These are phyloP conservation scores for Paradoxurus hermaphroditus DNA, from an alignment of 2,113 vertebrate genomes.

Conservation along the genomic window DNA sequence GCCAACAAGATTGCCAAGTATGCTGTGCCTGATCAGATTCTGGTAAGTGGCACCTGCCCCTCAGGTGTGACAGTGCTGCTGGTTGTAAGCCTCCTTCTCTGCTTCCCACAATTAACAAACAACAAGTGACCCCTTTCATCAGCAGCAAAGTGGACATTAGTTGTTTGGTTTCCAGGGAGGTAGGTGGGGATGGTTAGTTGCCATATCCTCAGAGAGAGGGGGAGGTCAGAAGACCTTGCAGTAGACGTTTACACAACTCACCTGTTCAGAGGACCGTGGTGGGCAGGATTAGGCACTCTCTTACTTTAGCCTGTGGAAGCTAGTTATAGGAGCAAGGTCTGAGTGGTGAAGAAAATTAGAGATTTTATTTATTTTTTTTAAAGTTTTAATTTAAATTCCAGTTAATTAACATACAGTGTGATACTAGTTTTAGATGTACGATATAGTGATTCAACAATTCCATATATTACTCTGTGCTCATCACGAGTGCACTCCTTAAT, in stretches of 20 bases:
- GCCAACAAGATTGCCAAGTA: constrained; percentile 93
- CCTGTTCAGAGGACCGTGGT: neutral
- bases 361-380: neutral
- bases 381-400: neutral
- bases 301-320: neutral
- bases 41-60: constrained; percentile 83
- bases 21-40: constrained; percentile 91
- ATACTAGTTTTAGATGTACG: neutral
- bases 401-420: neutral
- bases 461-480: neutral
- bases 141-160: neutral
- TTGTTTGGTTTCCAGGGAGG: neutral
- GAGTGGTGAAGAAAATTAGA: neutral
- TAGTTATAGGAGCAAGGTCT: neutral
- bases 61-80: fast-evolving
- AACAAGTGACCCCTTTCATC: neutral
- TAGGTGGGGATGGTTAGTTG: neutral
- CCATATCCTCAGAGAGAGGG: neutral
- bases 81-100: neutral
- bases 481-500: neutral
- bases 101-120: neutral
- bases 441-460: neutral
- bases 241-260: neutral
- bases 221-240: neutral
- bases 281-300: neutral